Evolutionary conservation across 2,888 invertebrate species (phyloP), one percentile per base, ranked within the genome.

Genomic region (Netelia virgata): DNA sequence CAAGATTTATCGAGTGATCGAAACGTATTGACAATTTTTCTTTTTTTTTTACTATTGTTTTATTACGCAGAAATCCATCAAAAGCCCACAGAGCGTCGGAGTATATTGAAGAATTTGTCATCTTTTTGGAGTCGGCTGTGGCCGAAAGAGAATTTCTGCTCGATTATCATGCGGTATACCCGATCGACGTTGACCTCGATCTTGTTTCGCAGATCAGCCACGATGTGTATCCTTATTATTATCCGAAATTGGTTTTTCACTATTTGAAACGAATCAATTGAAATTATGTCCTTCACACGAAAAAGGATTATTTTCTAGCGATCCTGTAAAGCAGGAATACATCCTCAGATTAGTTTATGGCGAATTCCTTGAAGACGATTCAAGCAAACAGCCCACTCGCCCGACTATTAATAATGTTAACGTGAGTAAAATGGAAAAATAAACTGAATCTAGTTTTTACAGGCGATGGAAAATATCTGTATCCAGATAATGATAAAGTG

Each of bases 81-180:
- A 59, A 87, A 28, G 92, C 92, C 74, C 85, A 86, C 53, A 91
- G 91, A 55, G 84, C 91, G 23, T 91, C 91, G 83, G 86, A 88
- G 28, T 80, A 83, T 14, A 91, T 94, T 47, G 94, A 94, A 78
- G 91, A 92, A 47, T 95, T 94, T 86, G 87, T 95, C n/a, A 90
- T 92, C 80, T 89, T 94, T 74, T 87, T 96, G 83, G 94, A 94
- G 23, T 94, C 94, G 63, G 94, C 94, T 64, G 92, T 95, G 28
- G 92, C 94, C 14, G 95, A 95, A 80, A 94, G 94, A 85, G 92
- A 94, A 69, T 96, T 97, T 89, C 95, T 97, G 59, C 94, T 94
- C 11, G 97, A 97, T 93, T 97, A 97, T 93, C 95, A 96, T 91
- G 92, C 94, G 0, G 94, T 95, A 82, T 96, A 95, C 93, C 96